Evolutionary conservation across 2,888 invertebrate genomes (phyloP), one percentile per base, ranked within the genome.

Genomic region (Nomada hirtipes): DNA sequence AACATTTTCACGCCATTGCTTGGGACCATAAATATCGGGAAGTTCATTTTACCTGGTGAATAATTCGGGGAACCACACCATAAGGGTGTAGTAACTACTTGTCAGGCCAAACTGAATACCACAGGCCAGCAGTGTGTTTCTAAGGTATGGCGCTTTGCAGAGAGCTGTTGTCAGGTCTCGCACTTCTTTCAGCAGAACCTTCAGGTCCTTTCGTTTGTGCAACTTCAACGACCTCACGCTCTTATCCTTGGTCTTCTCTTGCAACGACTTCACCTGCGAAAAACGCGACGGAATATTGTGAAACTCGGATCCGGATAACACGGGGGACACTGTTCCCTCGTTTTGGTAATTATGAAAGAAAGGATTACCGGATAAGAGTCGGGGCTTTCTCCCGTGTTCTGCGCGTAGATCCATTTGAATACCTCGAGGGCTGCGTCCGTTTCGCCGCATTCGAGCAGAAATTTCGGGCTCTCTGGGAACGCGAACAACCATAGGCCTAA

Each of bases 11-110:
- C 7, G 36, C 1, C 36, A 36, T 7, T 36, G 0, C 29, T 7
- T 0, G 7, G 29, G 4, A 29, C 7, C 4, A 29, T 7, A 4
- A 29, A 7, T 7, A 7, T 29, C 29, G n/a, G 1, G 11, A 9
- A 20, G n/a, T 61, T 23, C 7, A 23, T 9, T 1, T 55, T 87
- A 92, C 92, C 92, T 91, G 76, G 92, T 93, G 94, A 98, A 98
- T 89, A 98, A 94, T 93, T 98, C 98, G 18, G 98, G 98, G 94
- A 98, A 98, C 98, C 98, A 98, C 93, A 98, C 96, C 97, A 98
- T 98, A 60, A 98, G 94, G 10, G 98, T 98, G 93, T 98, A 98
- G 94, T 98, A 98, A 91, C 98, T 98, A 94, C 97, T 96, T 59
- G 97, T 97, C 80, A 97, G 94, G 88, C 98, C 97, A 92, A 98